Evolutionary conservation across 2,888 invertebrate genomes (phyloP).

Genomic region (Eurytoma californica): DNA sequence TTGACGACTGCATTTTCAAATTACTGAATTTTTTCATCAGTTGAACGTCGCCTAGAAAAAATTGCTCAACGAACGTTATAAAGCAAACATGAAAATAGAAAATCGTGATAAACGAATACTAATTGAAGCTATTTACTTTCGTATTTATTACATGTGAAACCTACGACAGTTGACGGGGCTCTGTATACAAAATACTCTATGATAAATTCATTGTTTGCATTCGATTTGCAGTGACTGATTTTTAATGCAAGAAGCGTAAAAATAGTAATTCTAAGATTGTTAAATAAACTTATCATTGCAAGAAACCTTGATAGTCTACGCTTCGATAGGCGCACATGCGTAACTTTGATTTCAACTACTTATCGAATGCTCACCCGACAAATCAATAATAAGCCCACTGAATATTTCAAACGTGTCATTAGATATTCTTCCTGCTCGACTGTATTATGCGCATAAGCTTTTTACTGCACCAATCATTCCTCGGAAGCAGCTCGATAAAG

Average conservation of each 20-base stretch:
- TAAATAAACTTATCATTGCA: constrained; percentile 5
- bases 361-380: neutral
- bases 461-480: constrained; percentile 9
- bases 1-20: constrained; percentile 2
- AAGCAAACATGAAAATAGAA: no score
- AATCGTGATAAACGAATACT: no score
- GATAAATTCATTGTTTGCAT: constrained; percentile 29
- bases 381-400: constrained; percentile 1
- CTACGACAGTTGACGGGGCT: constrained; percentile 36
- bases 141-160: constrained; percentile 38
- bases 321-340: neutral
- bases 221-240: constrained; percentile 5
- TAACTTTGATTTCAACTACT: neutral
- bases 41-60: constrained; percentile 30
- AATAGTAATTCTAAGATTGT: neutral
- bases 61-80: no score
- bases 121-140: constrained; percentile 24
- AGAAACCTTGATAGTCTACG: neutral
- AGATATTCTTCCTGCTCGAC: neutral
- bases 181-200: constrained; percentile 36
- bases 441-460: constrained; percentile 3
- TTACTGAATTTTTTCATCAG: constrained; percentile 35
- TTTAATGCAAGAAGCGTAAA: constrained; percentile 8
- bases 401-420: neutral
- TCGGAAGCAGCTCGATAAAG: neutral